Conservation (phyloP, 2,888 invertebrate genomes). For the Arenicola marina region DNA sequence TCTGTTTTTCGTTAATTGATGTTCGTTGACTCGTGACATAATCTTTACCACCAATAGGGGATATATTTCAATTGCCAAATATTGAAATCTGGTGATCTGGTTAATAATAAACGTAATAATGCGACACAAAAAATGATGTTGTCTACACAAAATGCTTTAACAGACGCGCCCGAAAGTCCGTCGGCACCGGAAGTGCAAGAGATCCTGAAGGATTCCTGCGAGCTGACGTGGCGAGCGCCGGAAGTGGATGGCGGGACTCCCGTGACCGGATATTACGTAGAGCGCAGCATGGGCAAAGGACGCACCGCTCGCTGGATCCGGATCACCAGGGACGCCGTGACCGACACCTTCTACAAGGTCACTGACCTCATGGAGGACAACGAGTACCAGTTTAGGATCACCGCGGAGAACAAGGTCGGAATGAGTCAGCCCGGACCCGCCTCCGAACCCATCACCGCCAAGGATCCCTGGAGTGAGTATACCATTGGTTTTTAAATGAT, state of each 20-base stretch:
- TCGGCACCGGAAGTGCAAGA: constrained; percentile 48
- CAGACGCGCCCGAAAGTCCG: constrained; percentile 53
- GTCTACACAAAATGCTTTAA: too few species aligned
- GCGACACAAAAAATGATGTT: too few species aligned
- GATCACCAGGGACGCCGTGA: constrained; percentile 22
- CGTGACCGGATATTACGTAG: constrained; percentile 55
- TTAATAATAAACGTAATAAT: too few species aligned
- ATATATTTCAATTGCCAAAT: too few species aligned
- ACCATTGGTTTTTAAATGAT: not conserved
- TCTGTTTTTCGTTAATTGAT: too few species aligned
- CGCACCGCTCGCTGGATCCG: constrained; percentile 57
- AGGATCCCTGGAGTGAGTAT: constrained; percentile 39
- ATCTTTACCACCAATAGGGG: not conserved
- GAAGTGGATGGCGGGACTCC: constrained; percentile 50
- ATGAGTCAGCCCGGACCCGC: constrained; percentile 26
- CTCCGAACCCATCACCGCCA: constrained; percentile 40
- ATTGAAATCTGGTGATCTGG: too few species aligned
- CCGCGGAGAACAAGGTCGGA: constrained; percentile 71
- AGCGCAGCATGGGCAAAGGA: constrained; percentile 68
- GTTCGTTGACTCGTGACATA: too few species aligned
- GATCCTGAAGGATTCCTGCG: constrained; percentile 44
- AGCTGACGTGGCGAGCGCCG: constrained; percentile 46
- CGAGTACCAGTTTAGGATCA: constrained; percentile 67
- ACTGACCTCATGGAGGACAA: constrained; percentile 51
- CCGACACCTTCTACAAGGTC: constrained; percentile 20